Percentiles rank a stretch among this genome's conserved stretches.
phyloP scores from a whole-genome alignment of 2,113 vertebrate species.

The Electrona antarctica region DNA sequence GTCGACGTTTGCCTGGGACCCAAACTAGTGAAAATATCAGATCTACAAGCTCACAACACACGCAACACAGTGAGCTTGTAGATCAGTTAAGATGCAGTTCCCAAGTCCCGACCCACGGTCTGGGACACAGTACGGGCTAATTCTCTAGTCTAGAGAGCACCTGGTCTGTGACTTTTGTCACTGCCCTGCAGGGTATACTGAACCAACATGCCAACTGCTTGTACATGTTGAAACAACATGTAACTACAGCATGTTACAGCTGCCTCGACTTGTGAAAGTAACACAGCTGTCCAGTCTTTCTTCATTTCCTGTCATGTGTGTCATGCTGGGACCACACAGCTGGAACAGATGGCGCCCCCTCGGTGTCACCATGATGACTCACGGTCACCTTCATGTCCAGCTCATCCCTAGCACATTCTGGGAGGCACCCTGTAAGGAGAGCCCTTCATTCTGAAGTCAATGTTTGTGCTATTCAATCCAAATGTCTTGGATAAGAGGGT shows the following conservation, averaged over 20 bases:
- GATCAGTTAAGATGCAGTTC: no score
- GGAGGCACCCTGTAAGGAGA: constrained; percentile 56
- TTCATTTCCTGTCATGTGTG: not conserved
- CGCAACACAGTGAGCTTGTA: no score
- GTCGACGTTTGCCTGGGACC: no score
- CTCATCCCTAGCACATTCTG: constrained; percentile 56
- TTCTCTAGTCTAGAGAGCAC: no score
- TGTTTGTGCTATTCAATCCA: not conserved
- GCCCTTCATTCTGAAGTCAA: not conserved
- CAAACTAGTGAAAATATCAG: no score
- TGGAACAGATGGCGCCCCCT: constrained; percentile 53
- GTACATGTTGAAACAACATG: no score
- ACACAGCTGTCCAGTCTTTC: not conserved
- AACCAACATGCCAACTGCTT: no score
- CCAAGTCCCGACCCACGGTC: no score
- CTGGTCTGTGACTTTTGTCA: no score
- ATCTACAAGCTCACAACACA: no score
- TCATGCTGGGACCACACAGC: constrained; percentile 17
- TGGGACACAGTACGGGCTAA: no score
- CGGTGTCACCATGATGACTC: constrained; percentile 40
- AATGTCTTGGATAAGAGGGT: not conserved
- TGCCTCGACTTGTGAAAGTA: not conserved
- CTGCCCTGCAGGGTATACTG: no score
- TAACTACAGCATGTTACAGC: not conserved
- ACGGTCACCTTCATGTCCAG: constrained; percentile 52